phyloP scores from a whole-genome alignment of 2,113 vertebrate genomes.

The Rattus rattus region DNA sequence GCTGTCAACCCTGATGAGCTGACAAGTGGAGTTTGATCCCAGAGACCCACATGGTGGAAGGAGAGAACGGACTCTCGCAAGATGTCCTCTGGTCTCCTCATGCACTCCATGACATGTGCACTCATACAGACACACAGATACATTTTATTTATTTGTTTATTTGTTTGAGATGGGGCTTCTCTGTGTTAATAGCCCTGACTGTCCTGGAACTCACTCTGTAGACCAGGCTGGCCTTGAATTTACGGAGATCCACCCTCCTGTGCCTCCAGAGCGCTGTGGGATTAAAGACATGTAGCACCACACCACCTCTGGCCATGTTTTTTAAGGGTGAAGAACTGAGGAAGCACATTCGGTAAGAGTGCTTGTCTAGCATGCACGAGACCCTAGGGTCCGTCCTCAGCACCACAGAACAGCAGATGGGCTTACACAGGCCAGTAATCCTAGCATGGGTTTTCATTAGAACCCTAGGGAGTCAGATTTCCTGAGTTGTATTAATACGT shows the following conservation, averaged over 20 bases:
- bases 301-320: not conserved
- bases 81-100: not conserved
- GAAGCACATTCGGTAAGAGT: not conserved
- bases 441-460: not conserved
- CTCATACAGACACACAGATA: not conserved
- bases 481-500: not conserved
- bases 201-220: not conserved
- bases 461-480: not conserved
- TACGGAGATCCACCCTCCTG: not conserved
- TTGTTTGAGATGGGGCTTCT: not conserved
- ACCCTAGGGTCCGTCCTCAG: not conserved
- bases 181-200: not conserved
- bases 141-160: not conserved
- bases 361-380: not conserved
- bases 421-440: not conserved
- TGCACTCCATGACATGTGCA: no score
- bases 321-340: not conserved
- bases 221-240: not conserved
- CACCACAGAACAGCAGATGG: not conserved
- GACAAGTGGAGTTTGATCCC: not conserved
- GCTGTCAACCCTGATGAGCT: not conserved
- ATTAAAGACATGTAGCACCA: not conserved
- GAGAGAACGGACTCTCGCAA: not conserved
- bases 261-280: not conserved
- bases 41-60: not conserved